These are phyloP conservation scores for Lacerta agilis DNA, from an alignment of 2,797 vertebrate species.

Conservation along the genomic window DNA sequence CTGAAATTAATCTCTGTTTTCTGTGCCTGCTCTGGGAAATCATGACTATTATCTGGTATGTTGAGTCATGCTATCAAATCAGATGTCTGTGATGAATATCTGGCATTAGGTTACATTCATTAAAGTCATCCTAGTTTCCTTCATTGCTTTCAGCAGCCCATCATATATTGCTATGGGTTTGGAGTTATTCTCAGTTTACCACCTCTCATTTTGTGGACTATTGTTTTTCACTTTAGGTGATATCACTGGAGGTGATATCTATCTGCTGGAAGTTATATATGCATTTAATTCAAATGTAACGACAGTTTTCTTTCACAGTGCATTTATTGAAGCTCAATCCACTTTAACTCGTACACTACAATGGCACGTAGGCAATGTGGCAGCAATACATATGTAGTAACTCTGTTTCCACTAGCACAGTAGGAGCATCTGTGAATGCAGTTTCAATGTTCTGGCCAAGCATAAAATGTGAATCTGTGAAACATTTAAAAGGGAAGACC, in stretches of 20 bases:
- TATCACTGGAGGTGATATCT: constrained; percentile 25
- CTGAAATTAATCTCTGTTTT: not conserved
- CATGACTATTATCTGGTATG: not conserved
- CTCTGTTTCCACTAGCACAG: constrained; percentile 66
- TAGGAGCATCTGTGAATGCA: constrained; percentile 70
- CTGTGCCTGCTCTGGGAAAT: not conserved
- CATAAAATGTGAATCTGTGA: constrained; percentile 69
- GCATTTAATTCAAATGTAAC: constrained; percentile 31
- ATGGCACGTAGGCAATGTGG: not conserved
- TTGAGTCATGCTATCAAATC: not conserved
- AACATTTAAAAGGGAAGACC: constrained; percentile 72
- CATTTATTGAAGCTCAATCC: constrained; percentile 31
- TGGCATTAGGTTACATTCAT: not conserved
- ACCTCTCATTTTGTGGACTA: constrained; percentile 5
- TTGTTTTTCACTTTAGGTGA: constrained; percentile 14
- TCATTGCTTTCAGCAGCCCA: constrained; percentile 2
- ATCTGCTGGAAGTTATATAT: not conserved
- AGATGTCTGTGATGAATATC: not conserved
- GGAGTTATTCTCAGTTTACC: not conserved
- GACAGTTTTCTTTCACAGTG: constrained; percentile 18
- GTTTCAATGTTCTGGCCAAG: constrained; percentile 67
- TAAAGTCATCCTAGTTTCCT: not conserved
- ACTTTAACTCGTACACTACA: not conserved
- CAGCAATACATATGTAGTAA: constrained; percentile 29
- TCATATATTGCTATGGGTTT: not conserved